Base-by-base conservation (phyloP, 2,113 vertebrate genomes). In the Hyaena hyaena region DNA sequence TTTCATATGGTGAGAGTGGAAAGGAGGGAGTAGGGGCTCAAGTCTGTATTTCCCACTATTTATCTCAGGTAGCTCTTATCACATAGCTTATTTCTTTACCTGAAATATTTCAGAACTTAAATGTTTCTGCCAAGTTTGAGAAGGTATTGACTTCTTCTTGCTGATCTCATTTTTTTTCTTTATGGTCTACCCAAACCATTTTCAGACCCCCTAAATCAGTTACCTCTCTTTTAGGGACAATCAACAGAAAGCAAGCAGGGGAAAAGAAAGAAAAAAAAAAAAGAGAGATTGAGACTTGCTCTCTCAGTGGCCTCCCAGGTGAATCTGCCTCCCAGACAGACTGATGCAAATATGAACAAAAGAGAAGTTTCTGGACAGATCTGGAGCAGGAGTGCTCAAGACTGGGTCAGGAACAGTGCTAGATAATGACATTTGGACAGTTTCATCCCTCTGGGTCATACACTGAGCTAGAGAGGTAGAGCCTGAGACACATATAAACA, bases 81-180 rank as follows among this genome's bases (percentile, higher is more conserved):
- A 79, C 28, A 76, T 28, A 76, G 63, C 50, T 88, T 82, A 58
- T 73, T 89, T 61, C 69, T 88, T 88, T n/a, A 66, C 12, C 43
- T 63, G 81, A 88, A 90, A 53, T 95, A 95, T 82, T 84, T 95
- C 14, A 92, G 28, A 94, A 96, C 26, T 61, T 66, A 92, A 89
- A 48, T 66, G 7, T 84, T 93, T 91, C 84, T 79, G 43, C 39
- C 69, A 94, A 63, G 35, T 82, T 85, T 88, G 90, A 95, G 88
- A 76, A 96, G 81, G 61, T 45, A 80, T 4, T 90, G 94, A 88
- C 76, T 94, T 95, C 16, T 94, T 91, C 73, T 85, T 73, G 77
- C 0, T 7, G 53, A 55, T 68, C 45, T 90, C 53, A 93, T 85
- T 74, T 96, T 96, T 55, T 91, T 68, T 26, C 66, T 84, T 94